Conservation (phyloP, 2,797 vertebrate species). For the Poecilia velifera region DNA sequence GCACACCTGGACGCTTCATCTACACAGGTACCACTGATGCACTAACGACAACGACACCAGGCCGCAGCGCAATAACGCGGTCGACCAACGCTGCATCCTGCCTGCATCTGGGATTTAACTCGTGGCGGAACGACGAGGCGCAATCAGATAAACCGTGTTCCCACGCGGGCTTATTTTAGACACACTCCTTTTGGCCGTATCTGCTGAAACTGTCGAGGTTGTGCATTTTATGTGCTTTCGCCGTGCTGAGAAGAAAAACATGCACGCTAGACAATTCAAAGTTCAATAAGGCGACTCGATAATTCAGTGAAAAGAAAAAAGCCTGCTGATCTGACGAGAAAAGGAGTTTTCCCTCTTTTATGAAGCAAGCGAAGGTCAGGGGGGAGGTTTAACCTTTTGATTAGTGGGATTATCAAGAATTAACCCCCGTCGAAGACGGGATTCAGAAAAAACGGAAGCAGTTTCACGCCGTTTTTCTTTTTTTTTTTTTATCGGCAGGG, state of each 20-base stretch:
- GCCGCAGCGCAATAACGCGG: constrained; percentile 1
- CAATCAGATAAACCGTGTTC: constrained; percentile 16
- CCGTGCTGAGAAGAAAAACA: constrained; percentile 23
- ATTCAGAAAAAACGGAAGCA: constrained; percentile 40
- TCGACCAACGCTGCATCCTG: background rate
- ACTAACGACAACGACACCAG: constrained; percentile 13
- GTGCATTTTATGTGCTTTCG: constrained; percentile 26
- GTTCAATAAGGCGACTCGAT: constrained; percentile 62
- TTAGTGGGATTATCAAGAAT: constrained; percentile 76
- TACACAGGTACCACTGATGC: constrained; percentile 91
- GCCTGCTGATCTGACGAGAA: constrained; percentile 42
- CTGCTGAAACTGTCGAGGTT: constrained; percentile 37
- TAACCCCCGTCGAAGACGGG: constrained; percentile 63
- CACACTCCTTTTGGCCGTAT: constrained; percentile 29
- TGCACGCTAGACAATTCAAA: constrained; percentile 62
- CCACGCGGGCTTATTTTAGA: constrained; percentile 24
- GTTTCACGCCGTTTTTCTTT: constrained; percentile 23
- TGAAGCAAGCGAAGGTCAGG: constrained; percentile 75
- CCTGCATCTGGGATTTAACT: background rate
- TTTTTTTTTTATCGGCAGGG: background rate
- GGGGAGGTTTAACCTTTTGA: constrained; percentile 76
- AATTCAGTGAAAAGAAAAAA: constrained; percentile 43
- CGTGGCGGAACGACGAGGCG: background rate
- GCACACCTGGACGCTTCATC: constrained; percentile 98
- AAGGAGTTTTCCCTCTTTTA: constrained; percentile 65